Base-by-base conservation (phyloP, 2,113 vertebrate genomes). In the Paradisaea rubra region DNA sequence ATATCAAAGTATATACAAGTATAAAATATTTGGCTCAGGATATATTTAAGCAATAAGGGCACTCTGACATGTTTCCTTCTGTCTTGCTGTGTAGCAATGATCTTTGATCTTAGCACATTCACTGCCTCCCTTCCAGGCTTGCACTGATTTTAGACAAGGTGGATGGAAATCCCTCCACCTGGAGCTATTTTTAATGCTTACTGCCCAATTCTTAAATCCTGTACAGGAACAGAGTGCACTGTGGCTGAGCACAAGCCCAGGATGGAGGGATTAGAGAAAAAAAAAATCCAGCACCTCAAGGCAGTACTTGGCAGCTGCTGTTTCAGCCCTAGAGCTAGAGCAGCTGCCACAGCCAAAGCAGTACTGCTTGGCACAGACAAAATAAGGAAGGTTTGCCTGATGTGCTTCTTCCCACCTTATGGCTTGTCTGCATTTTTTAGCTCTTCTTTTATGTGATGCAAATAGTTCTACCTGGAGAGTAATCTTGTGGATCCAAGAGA, bases 321-420 rank as follows among this genome's bases (percentile, higher is more conserved):
- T 68, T 91, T 84, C 77, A 69, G 86, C 83, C 86, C 74, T 57
- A 83, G 60, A 95, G 90, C 70, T 89, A 88, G 50, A 78, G 94
- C 90, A 93, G 92, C 90, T 95, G 92, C 86, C 82, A 73, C 68
- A 88, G 59, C 74, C 74, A 77, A 80, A 93, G 56, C 56, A 86
- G 47, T 30, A 9, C 20, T 74, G 33, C 93, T 82, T 70, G 60
- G 71, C 77, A 82, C 5, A 7, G 74, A 73, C 54, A 66, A 72
- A 93, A 73, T 47, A 68, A 70, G 23, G 50, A 80, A 53, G 50
- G 63, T 44, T 73, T 88, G 63, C 57, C n/a, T 69, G 35, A 77
- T 73, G 45, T 72, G 4, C 41, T 81, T 69, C 52, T 74, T 68
- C 66, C 44, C 64, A 93, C 81, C 49, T 82, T 37, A 47, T n/a